Percentiles rank a stretch among this genome's conserved stretches.
Evolutionary conservation across 2,113 vertebrate genomes (phyloP).

Genomic region (Neofelis nebulosa): DNA sequence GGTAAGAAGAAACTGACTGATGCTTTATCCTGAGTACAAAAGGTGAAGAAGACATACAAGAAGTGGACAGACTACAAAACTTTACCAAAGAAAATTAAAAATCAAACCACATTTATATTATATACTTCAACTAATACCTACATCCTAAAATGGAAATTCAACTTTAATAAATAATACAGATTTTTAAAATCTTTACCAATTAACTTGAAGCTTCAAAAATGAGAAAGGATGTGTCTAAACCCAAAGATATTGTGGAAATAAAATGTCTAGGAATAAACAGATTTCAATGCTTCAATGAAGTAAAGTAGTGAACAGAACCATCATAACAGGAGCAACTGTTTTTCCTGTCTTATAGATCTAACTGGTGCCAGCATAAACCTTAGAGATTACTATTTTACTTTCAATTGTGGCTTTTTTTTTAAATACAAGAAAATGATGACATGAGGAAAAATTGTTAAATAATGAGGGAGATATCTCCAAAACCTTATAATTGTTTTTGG

Average conservation of each 20-base stretch:
- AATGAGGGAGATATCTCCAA: not conserved
- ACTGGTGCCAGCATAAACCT: rapidly evolving
- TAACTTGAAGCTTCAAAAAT: not conserved
- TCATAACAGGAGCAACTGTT: not conserved
- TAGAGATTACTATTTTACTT: not conserved
- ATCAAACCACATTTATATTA: not conserved
- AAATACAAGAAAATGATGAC: not conserved
- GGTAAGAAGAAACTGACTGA: not conserved
- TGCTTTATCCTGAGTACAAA: not conserved
- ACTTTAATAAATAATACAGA: not conserved
- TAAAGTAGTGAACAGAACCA: conserved; percentile 22
- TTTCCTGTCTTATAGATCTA: not conserved
- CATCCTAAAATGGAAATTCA: not conserved
- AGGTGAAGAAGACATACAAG: not conserved
- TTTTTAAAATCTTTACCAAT: not conserved
- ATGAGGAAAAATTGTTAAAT: not conserved
- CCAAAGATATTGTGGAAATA: not conserved
- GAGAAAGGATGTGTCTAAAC: not conserved
- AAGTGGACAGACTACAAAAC: not conserved
- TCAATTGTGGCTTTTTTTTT: not conserved
- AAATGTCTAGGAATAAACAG: conserved; percentile 24
- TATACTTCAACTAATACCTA: not conserved
- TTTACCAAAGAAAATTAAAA: not conserved
- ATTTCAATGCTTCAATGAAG: not conserved
- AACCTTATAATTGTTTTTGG: not conserved